Evolutionary conservation across 2,113 vertebrate genomes (phyloP).

Genomic region (Sinocyclocheilus rhinocerous): DNA sequence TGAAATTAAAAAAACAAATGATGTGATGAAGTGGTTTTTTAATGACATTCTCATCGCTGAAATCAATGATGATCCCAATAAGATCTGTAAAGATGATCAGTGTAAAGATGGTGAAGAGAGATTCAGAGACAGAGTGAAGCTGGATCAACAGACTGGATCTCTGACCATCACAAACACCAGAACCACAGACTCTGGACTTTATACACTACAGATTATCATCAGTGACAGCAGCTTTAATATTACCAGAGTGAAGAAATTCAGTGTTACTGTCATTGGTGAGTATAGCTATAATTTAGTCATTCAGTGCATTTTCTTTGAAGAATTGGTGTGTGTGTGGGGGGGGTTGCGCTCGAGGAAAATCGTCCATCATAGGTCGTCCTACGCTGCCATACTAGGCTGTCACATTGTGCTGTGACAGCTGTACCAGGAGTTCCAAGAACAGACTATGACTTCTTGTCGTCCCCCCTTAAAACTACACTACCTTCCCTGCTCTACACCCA

Average conservation of each 20-base stretch:
- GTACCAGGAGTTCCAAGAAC: background rate
- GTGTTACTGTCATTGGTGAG: background rate
- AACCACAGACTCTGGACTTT: background rate
- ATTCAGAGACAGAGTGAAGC: too few species aligned
- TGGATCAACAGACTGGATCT: too few species aligned
- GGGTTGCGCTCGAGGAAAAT: background rate
- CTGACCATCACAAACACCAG: too few species aligned
- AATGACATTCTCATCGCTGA: too few species aligned
- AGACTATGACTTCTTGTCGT: background rate
- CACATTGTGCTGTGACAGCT: background rate
- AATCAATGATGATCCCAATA: too few species aligned
- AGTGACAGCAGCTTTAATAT: background rate
- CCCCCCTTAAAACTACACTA: background rate
- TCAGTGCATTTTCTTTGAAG: background rate
- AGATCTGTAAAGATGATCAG: too few species aligned
- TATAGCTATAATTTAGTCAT: background rate
- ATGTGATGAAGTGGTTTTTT: too few species aligned
- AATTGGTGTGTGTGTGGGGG: background rate
- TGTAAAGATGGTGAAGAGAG: too few species aligned
- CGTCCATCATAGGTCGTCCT: conserved; percentile 13
- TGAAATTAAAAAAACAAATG: too few species aligned
- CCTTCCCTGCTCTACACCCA: background rate
- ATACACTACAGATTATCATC: background rate
- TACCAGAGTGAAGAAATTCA: background rate
- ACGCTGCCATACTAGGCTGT: background rate